Conservation (phyloP, 2,888 invertebrate species). For the Parnassius smintheus region DNA sequence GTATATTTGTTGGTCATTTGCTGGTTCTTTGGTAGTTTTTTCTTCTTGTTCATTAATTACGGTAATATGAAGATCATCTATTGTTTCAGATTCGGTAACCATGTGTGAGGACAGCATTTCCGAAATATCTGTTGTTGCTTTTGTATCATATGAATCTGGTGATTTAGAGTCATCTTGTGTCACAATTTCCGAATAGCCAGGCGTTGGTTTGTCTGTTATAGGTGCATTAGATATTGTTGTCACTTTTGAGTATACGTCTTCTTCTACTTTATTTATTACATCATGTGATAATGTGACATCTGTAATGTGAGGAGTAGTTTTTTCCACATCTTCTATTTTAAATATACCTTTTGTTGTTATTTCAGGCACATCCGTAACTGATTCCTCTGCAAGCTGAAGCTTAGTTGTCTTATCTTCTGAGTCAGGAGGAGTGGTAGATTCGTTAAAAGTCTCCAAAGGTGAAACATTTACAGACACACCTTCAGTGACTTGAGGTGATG, state of each 20-base stretch:
- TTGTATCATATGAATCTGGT: constrained; percentile 4
- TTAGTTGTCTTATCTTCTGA: not conserved
- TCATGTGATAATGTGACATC: constrained; percentile 3
- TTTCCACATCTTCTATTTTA: constrained; percentile 8
- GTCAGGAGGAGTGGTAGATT: constrained; percentile 1
- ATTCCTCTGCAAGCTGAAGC: too few species aligned
- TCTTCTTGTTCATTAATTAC: not conserved
- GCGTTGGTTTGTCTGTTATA: constrained; percentile 1
- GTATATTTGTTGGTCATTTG: not conserved
- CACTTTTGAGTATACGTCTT: constrained; percentile 3
- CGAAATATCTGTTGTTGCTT: constrained; percentile 5
- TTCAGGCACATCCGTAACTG: not conserved
- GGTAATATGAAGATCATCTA: not conserved
- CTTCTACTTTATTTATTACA: constrained; percentile 9
- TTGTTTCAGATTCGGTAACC: constrained; percentile 12
- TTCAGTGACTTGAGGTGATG: constrained; percentile 8
- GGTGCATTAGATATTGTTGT: not conserved
- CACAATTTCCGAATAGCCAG: not conserved
- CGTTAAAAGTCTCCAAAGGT: not conserved
- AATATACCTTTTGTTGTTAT: not conserved
- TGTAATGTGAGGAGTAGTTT: constrained; percentile 1
- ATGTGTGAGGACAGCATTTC: constrained; percentile 13
- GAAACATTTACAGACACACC: not conserved
- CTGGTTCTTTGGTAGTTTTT: constrained; percentile 5
- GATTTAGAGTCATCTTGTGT: constrained; percentile 1